phyloP scores from a whole-genome alignment of 2,888 invertebrate genomes.

The Melinaea menophilus region DNA sequence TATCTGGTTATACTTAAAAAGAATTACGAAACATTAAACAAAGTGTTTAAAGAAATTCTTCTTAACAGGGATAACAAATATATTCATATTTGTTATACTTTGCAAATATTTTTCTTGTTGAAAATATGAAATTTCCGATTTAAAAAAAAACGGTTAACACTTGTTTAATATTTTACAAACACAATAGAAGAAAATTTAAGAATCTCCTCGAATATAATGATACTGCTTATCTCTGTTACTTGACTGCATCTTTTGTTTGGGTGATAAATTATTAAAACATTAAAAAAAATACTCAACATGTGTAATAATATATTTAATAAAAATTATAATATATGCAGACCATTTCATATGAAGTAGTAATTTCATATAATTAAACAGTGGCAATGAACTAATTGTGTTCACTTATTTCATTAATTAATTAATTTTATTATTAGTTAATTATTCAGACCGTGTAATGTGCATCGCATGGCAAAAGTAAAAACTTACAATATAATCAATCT shows the following conservation, averaged over 20 bases:
- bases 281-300: no score
- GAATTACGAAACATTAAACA: no score
- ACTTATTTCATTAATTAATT: constrained; percentile 23
- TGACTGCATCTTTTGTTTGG: constrained; percentile 2
- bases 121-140: background rate
- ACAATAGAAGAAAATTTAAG: constrained; percentile 4
- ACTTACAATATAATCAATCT: background rate
- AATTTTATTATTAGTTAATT: no score
- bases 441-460: constrained; percentile 10
- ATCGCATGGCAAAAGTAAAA: constrained; percentile 4
- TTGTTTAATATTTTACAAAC: constrained; percentile 6
- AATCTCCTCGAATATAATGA: background rate
- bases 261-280: no score
- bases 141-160: background rate
- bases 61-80: no score
- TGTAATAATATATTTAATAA: background rate
- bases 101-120: background rate
- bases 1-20: no score
- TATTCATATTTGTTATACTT: no score
- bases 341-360: background rate
- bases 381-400: constrained; percentile 17
- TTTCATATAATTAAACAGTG: constrained; percentile 16
- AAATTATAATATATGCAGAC: background rate
- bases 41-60: no score
- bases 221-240: constrained; percentile 5